Base-by-base conservation (phyloP, 1,140 invertebrate genomes). In the Agraylea sexmaculata region DNA sequence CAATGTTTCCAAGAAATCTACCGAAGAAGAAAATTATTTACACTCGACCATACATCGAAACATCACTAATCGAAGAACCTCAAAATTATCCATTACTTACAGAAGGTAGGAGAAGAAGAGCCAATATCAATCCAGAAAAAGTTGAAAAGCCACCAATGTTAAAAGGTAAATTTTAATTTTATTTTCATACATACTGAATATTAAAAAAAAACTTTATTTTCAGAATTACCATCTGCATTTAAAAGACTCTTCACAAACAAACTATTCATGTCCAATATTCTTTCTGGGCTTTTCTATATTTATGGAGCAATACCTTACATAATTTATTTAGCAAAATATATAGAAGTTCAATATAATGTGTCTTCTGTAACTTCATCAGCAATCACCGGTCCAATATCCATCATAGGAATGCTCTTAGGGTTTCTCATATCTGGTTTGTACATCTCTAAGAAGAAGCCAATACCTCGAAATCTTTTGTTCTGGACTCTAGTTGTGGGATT, bases 271-370 rank as follows among this genome's bases (percentile, higher is more conserved):
- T 64, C 63, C 13, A 78, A 77, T 47, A 74, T 71, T 25, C 53
- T 66, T 0, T 69, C 72, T 33, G 70, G 54, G 0, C 66, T 75
- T 4, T 76, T 76, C 45, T 75, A 74, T 40, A 64, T 81, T 10
- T 59, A 82, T 29, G 77, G 78, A 4, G 69, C 73, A 4, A 68
- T 74, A 4, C 77, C 75, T 0, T 81, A 79, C 39, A 73, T 77
- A 46, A 80, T 77, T 2, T 83, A 74, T 49, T 58, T 80, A 46
- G 73, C 76, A 4, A 81, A 80, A 50, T 83, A 82, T 50, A 68
- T 83, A 46, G 79, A 83, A 58, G 69, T 78, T 4, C 75, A 80
- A 48, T 84, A 77, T 44, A 62, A 72, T 47, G 71, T 70, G 37
- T 70, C 73, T 0, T 65, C 79, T 6, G 71, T 74, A 8, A 60